A percentile compares a stretch with the other conserved stretches of the same genome.
Evolutionary conservation across 2,888 invertebrate genomes (phyloP).

Genomic region (Melanchra persicariae): DNA sequence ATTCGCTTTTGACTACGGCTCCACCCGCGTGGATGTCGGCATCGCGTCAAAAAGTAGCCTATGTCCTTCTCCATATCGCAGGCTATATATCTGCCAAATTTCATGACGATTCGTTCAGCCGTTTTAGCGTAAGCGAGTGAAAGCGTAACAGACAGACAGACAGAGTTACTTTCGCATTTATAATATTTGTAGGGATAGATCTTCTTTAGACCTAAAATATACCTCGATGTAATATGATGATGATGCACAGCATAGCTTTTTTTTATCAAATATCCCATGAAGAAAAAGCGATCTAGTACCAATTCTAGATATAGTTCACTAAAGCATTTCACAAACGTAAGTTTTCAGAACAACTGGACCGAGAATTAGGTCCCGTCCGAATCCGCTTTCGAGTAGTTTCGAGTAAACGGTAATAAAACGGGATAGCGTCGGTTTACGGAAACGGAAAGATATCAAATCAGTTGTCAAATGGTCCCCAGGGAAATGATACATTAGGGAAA

Average conservation of each 20-base stretch:
- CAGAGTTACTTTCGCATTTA: too few relatives aligned
- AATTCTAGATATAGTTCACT: neutral
- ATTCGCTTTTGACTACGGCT: too few relatives aligned
- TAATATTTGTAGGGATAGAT: too few relatives aligned
- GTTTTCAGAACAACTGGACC: slow-evolving; percentile 15
- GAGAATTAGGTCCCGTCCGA: slow-evolving; percentile 13
- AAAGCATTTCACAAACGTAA: neutral
- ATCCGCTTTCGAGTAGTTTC: slow-evolving; percentile 46
- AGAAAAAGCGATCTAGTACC: neutral
- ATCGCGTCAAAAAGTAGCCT: too few relatives aligned
- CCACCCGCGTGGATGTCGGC: too few relatives aligned
- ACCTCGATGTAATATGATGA: neutral
- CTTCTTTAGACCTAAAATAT: too few relatives aligned
- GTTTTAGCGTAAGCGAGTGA: too few relatives aligned
- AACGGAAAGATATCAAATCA: slow-evolving; percentile 61
- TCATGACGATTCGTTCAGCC: too few relatives aligned
- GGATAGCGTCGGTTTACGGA: slow-evolving; percentile 44
- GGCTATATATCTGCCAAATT: too few relatives aligned
- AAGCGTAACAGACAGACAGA: too few relatives aligned
- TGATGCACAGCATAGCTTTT: too few relatives aligned
- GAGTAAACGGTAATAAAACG: slow-evolving; percentile 52
- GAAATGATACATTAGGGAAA: slow-evolving; percentile 61
- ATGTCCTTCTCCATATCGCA: too few relatives aligned
- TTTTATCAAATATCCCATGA: neutral
- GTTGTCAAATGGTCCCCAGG: slow-evolving; percentile 49